Conservation (phyloP, 2,797 vertebrate species). For the Myotis vivesi region DNA sequence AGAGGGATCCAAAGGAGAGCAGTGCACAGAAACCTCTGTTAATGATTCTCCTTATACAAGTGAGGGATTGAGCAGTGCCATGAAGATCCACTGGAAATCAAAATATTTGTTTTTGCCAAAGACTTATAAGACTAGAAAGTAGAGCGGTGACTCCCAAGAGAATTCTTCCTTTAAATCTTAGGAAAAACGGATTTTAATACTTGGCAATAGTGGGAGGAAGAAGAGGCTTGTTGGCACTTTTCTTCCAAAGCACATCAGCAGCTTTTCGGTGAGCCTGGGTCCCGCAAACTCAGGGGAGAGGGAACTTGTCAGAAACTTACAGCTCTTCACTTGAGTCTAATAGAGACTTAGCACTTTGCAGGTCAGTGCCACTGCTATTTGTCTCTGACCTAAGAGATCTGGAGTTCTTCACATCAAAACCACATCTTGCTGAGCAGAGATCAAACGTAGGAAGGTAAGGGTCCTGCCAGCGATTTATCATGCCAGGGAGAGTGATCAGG, state of each 20-base stretch:
- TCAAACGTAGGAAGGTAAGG: slow-evolving; percentile 95
- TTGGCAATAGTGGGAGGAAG: slow-evolving; percentile 28
- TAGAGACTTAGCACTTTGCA: slow-evolving; percentile 92
- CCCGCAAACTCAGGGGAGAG: slow-evolving; percentile 5
- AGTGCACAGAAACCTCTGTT: slow-evolving; percentile 20
- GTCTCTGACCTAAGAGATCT: slow-evolving; percentile 95
- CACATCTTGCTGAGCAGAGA: slow-evolving; percentile 93
- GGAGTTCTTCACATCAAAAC: slow-evolving; percentile 99
- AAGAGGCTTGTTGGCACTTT: slow-evolving; percentile 55
- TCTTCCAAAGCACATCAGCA: not conserved
- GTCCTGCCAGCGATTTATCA: slow-evolving; percentile 95
- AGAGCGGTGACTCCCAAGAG: not conserved
- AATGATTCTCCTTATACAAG: not conserved
- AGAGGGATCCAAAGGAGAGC: not conserved
- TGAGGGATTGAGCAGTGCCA: not conserved
- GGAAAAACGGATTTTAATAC: not conserved
- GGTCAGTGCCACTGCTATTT: slow-evolving; percentile 93
- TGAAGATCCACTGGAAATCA: slow-evolving; percentile 14
- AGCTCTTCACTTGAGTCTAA: slow-evolving; percentile 92
- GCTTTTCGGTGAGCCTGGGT: slow-evolving; percentile 30
- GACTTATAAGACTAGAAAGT: not conserved
- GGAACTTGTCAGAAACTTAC: slow-evolving; percentile 87
- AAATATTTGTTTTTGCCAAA: not conserved
- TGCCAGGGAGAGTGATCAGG: slow-evolving; percentile 88
- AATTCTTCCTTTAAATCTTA: slow-evolving; percentile 22